Percentiles rank a stretch among this genome's conserved stretches.
Evolutionary conservation across 1,140 invertebrate genomes (phyloP).

Genomic region (Trichonephila clavata): DNA sequence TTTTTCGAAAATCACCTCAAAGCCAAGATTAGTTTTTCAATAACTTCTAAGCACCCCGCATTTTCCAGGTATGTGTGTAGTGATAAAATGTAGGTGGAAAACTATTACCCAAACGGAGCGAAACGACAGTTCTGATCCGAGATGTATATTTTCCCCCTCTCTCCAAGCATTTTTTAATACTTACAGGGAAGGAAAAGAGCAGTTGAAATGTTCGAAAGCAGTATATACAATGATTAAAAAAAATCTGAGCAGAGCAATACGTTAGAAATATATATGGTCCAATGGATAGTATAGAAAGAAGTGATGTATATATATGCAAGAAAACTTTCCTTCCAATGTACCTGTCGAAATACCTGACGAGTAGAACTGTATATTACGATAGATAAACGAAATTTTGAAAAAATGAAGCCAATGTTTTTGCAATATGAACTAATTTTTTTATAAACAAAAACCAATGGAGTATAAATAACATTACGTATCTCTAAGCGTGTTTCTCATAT

Average conservation of each 20-base stretch:
- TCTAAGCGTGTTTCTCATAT: no score
- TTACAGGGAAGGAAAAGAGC: not conserved
- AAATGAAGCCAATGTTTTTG: not conserved
- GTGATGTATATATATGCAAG: not conserved
- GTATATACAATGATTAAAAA: not conserved
- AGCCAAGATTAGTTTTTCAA: constrained; percentile 70
- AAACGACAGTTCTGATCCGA: constrained; percentile 28
- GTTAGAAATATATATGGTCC: not conserved
- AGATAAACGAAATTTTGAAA: not conserved
- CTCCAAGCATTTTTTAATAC: not conserved
- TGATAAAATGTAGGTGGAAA: constrained; percentile 43
- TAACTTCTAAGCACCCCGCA: constrained; percentile 36
- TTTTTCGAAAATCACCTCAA: constrained; percentile 63
- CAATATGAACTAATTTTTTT: no score
- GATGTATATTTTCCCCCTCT: not conserved
- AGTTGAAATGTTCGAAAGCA: not conserved
- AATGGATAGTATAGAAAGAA: not conserved
- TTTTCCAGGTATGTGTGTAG: not conserved
- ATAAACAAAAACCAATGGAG: no score
- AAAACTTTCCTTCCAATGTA: not conserved
- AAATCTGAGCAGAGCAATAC: not conserved
- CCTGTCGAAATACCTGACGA: not conserved
- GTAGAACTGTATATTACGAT: not conserved
- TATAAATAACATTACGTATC: no score
- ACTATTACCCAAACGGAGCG: constrained; percentile 24